Evolutionary conservation across 2,113 vertebrate genomes (phyloP), one percentile per base, ranked within the genome.

Genomic region (Guaruba guarouba): DNA sequence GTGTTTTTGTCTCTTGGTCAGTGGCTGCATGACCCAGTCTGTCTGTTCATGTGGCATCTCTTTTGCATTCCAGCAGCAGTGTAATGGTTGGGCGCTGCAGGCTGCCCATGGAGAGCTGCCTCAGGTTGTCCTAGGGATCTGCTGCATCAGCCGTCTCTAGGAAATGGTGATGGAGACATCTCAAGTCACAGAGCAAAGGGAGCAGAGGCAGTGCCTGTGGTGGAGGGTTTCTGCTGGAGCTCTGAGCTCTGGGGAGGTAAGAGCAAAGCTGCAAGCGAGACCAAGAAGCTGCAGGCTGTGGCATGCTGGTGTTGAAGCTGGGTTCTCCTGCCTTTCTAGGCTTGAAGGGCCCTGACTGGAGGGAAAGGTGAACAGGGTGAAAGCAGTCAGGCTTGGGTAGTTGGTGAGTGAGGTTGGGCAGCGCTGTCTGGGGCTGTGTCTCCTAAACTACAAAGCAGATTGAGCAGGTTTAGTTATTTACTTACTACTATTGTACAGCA

Each of bases 161-260:
- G 17, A 19, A 57, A 25, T 0, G 0, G 10, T 11, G 24, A 17
- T 0, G 0, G 63, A 73, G 8, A 44, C 16, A 6, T 54, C 57
- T 90, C 10, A 12, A 10, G 19, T 33, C 31, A 7, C 27, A 54
- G 41, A 67, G 54, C 49, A 13, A 13, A 57, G 16, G 35, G 39
- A 44, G 8, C 3, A 2, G 28, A 39, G 31, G 62, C 33, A 39
- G 27, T 76, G 49, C 61, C 23, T 33, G 0, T 79, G 39, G 7
- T 39, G 33, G 17, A 43, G 11, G 9, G 17, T 1, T 16, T 90
- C 13, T 2, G 6, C 83, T 82, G 64, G 19, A 43, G 22, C n/a
- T 3, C 5, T 63, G n/a, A 19, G 17, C 28, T 84, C 46, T 83
- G 35, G 25, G 55, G 31, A 86, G 33, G 23, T 54, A 39, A 52